Conservation (phyloP, 2,113 vertebrate species). For the Limanda limanda region DNA sequence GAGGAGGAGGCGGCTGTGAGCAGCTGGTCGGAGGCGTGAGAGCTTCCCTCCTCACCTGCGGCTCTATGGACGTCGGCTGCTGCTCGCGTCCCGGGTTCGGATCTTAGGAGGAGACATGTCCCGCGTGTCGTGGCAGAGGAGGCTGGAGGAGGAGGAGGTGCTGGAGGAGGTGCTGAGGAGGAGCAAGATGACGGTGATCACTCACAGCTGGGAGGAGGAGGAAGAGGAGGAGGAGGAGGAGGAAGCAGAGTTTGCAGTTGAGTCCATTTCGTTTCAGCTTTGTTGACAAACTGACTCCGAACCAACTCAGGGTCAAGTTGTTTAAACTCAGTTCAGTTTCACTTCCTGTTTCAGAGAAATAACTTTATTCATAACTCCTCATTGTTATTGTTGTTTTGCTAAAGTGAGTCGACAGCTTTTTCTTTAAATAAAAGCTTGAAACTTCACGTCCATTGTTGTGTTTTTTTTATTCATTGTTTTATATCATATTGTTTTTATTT, state of each 20-base stretch:
- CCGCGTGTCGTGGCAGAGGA: conserved; percentile 66
- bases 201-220: conserved; percentile 67
- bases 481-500: no score
- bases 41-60: not conserved
- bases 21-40: conserved; percentile 36
- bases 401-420: no score
- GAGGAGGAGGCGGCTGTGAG: conserved; percentile 39
- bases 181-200: conserved; percentile 76
- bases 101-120: conserved; percentile 71
- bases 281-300: not conserved
- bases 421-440: no score
- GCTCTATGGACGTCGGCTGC: conserved; percentile 12
- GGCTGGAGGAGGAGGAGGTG: conserved; percentile 72
- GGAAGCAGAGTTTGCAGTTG: conserved; percentile 80
- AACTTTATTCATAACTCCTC: no score
- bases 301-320: no score
- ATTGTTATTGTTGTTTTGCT: no score
- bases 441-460: no score
- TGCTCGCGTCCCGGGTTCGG: not conserved
- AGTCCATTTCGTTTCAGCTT: conserved; percentile 57
- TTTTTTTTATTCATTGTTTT: no score
- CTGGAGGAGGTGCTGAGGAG: conserved; percentile 75
- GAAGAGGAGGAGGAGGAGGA: conserved; percentile 28
- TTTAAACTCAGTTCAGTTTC: not conserved
- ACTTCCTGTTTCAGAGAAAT: not conserved